These are phyloP conservation scores for Scalopus aquaticus DNA, from an alignment of 2,113 vertebrate species.

Conservation along the genomic window DNA sequence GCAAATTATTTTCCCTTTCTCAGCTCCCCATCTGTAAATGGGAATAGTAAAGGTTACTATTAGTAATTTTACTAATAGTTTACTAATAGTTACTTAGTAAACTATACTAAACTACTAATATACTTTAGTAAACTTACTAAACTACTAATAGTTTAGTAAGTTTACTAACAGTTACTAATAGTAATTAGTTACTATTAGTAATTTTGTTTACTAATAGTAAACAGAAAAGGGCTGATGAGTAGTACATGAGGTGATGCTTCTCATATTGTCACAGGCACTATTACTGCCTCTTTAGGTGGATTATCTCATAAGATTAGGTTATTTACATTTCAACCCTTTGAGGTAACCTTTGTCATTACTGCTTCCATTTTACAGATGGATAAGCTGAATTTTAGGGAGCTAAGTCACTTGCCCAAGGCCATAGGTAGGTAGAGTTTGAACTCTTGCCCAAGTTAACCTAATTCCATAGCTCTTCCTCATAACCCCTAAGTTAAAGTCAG, in stretches of 20 bases:
- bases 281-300: background rate
- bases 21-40: background rate
- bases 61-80: too few species aligned
- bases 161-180: too few species aligned
- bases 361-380: background rate
- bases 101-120: too few species aligned
- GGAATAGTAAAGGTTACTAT: background rate
- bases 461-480: background rate
- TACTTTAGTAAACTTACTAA: too few species aligned
- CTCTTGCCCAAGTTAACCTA: background rate
- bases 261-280: background rate
- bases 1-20: background rate
- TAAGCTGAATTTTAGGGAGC: background rate
- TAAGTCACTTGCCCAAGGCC: background rate
- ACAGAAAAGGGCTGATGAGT: background rate
- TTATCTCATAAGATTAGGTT: background rate
- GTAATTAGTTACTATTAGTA: too few species aligned
- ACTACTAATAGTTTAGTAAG: too few species aligned
- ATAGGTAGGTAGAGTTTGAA: background rate
- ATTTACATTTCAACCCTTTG: background rate
- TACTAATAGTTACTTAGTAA: too few species aligned
- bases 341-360: background rate
- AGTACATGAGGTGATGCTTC: background rate
- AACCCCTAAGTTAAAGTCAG: background rate
- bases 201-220: too few species aligned